Evolutionary conservation across 2,113 vertebrate species (phyloP), one percentile per base, ranked within the genome.

Genomic region (Hypanus sabinus): DNA sequence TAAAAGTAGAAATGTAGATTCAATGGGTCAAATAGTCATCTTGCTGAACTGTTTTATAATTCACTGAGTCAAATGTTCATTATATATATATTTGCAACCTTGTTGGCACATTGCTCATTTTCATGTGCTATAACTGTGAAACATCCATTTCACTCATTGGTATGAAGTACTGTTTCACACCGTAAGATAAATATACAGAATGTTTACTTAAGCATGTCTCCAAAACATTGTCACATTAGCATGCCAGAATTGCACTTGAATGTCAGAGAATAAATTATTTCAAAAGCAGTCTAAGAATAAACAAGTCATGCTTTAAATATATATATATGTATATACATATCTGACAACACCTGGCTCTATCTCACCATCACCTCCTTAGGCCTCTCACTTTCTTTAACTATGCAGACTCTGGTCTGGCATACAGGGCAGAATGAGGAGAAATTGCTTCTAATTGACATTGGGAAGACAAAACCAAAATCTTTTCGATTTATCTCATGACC

Each of bases 111-210:
- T 62, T 90, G 62, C n/a, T 90, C 87, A 90, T 6, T 91, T 91
- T 38, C 60, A 36, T 70, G n/a, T 70, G n/a, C 16, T 16, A 36
- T 33, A 62, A 33, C 62, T 70, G n/a, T 22, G 30, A 87, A 10
- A 87, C 55, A 11, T 77, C 76, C n/a, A 77, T 33, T 70, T 70
- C 10, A 91, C 70, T 91, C 33, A 36, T 18, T 91, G 65, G 88
- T 33, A 27, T 87, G 83, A 87, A 87, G 24, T 87, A n/a, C 10
- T 87, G 20, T 91, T 91, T 91, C 62, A 91, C 88, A 91, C 62
- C 30, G 33, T 68, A 18, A 33, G 65, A 30, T 91, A 70, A 91
- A 91, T 70, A 68, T 91, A 70, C 87, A 91, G n/a, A 91, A 70
- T 70, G 62, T 62, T 62, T 87, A 87, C 83, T 62, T 70, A 33